Percentiles rank a stretch among this genome's conserved stretches.
Evolutionary conservation across 2,888 invertebrate genomes (phyloP).

Genomic region (Xanthorhoe designata): DNA sequence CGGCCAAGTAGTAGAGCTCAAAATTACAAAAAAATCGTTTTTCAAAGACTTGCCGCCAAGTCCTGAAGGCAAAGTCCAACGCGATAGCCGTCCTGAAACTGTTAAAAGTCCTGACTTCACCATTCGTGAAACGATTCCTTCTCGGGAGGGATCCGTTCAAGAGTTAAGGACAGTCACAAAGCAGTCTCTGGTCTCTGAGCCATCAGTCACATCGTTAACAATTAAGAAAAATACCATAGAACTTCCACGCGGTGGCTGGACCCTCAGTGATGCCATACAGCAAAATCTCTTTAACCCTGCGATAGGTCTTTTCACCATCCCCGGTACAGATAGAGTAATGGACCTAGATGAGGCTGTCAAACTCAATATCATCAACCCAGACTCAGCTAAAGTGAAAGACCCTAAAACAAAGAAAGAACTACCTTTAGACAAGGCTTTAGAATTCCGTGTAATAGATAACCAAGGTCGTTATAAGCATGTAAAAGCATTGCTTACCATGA

Average conservation of each 20-base stretch:
- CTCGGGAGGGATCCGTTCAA: constrained; percentile 58
- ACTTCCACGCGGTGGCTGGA: constrained; percentile 94
- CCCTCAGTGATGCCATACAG: constrained; percentile 92
- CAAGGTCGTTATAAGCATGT: constrained; percentile 90
- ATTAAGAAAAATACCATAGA: constrained; percentile 90
- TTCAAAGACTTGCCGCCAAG: constrained; percentile 78
- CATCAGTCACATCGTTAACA: constrained; percentile 78
- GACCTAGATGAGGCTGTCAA: constrained; percentile 95
- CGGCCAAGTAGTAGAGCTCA: constrained; percentile 80
- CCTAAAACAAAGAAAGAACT: constrained; percentile 89
- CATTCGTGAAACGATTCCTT: constrained; percentile 55
- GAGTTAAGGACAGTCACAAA: constrained; percentile 75
- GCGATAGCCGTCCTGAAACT: constrained; percentile 84
- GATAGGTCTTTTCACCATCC: constrained; percentile 93
- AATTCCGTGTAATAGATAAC: constrained; percentile 91
- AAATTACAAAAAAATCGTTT: constrained; percentile 82
- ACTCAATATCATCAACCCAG: constrained; percentile 93
- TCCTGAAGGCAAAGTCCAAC: constrained; percentile 79
- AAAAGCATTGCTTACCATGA: constrained; percentile 87
- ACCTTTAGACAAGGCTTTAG: constrained; percentile 89
- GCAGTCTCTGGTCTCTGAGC: constrained; percentile 74
- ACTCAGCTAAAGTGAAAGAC: constrained; percentile 93
- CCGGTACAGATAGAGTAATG: constrained; percentile 93
- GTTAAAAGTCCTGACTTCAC: constrained; percentile 84
- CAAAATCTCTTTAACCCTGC: constrained; percentile 93